Percentiles rank a stretch among this genome's conserved stretches.
These are phyloP conservation scores for Notamacropus eugenii DNA, from an alignment of 2,797 vertebrate species.

Conservation along the genomic window DNA sequence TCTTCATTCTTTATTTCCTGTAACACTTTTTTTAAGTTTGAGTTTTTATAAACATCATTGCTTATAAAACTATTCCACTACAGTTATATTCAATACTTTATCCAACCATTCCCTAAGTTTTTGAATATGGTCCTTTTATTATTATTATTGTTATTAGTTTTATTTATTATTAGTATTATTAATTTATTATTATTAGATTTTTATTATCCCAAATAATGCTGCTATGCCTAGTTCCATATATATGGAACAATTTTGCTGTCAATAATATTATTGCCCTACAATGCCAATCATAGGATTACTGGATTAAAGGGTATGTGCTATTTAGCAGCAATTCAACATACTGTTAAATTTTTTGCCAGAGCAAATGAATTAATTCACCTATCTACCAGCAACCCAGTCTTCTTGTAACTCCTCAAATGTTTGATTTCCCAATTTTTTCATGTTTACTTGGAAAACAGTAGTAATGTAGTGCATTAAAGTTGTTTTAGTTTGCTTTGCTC, in stretches of 20 bases:
- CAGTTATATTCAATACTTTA: background rate
- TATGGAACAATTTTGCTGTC: background rate
- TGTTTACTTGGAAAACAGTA: background rate
- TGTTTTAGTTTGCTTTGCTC: background rate
- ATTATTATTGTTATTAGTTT: too few relatives aligned
- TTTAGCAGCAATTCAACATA: background rate
- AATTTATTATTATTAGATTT: too few relatives aligned
- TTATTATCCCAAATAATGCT: background rate
- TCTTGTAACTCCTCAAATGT: background rate
- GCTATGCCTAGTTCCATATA: background rate
- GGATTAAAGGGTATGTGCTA: background rate
- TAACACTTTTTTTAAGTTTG: too few relatives aligned
- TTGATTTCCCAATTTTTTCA: background rate
- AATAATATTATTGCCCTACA: background rate
- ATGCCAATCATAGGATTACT: background rate
- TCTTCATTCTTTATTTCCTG: too few relatives aligned
- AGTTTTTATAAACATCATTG: too few relatives aligned
- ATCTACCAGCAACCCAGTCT: background rate
- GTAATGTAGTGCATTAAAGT: fast-evolving
- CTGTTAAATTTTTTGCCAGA: background rate
- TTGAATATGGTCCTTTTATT: background rate
- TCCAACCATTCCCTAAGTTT: background rate
- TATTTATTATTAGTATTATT: too few relatives aligned
- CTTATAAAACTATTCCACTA: too few relatives aligned
- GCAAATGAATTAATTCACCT: background rate